Evolutionary conservation across 2,797 vertebrate species (phyloP), one percentile per base, ranked within the genome.

Genomic region (Decapterus maruadsi): DNA sequence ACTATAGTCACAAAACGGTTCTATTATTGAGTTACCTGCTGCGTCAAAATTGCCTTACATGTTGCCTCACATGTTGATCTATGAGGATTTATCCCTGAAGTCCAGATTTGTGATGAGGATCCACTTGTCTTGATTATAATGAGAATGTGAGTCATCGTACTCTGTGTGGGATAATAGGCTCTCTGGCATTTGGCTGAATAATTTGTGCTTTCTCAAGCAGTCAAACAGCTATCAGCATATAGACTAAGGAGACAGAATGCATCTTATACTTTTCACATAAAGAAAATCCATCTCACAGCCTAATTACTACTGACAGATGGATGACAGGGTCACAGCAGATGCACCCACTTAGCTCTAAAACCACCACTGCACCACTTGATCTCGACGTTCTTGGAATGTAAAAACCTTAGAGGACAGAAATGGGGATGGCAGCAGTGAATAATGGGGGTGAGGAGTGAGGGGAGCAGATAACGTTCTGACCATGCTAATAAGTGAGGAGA

Each of bases 231-330:
- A 56, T 77, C 22, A 40, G 22, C 43, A 0, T 40, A 4, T 45
- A 38, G 50, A 55, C 61, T 22, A 12, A 61, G 57, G 65, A 72
- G 60, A 53, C 62, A 72, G 56, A 75, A 75, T 13, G 50, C 36
- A 26, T 84, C 58, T 16, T 64, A 53, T 62, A 58, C 77, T 80
- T 45, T 58, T 56, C 38, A 54, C 55, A 75, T 66, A 57, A 57
- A 56, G 56, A 83, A 83, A 45, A 69, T 78, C 65, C 68, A 59
- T 81, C 60, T 42, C 43, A 51, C 20, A 6, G 71, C 54, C 71
- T 89, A 84, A 86, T 85, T 77, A 80, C 82, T 84, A 71, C 66
- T 77, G 82, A 87, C 80, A 82, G 75, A 80, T 67, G 66, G 78
- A 75, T 72, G 75, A 74, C 73, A 60, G 75, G 71, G 84, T 83